A percentile compares a stretch with the other conserved stretches of the same genome.
Conservation (phyloP, 2,888 invertebrate species). For the Leuctra nigra region DNA sequence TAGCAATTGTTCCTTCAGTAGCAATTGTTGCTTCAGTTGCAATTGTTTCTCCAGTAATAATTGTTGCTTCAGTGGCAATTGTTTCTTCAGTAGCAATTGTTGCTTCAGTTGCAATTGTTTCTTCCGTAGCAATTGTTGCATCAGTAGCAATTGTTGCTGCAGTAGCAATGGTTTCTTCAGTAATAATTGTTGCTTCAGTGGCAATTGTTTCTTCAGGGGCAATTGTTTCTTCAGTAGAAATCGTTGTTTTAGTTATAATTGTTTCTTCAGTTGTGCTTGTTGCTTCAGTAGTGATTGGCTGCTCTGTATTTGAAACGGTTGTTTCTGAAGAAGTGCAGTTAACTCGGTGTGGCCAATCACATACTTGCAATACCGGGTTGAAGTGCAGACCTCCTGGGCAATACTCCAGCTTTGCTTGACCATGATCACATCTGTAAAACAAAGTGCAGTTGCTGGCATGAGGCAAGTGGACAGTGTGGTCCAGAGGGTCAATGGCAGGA, state of each 20-base stretch:
- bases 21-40: too few relatives aligned
- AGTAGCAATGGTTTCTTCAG: too few relatives aligned
- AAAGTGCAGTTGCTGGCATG: not conserved
- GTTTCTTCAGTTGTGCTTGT: not conserved
- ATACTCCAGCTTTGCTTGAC: not conserved
- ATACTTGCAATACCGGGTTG: not conserved
- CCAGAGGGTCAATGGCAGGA: not conserved
- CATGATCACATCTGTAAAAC: conserved; percentile 2
- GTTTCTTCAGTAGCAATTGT: too few relatives aligned
- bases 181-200: too few relatives aligned
- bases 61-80: too few relatives aligned
- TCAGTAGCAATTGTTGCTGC: too few relatives aligned
- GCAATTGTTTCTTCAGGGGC: too few relatives aligned
- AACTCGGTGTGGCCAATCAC: not conserved
- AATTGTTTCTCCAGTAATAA: too few relatives aligned
- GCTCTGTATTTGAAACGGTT: not conserved
- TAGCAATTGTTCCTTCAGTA: too few relatives aligned
- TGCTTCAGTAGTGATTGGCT: not conserved
- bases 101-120: too few relatives aligned
- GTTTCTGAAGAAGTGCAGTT: not conserved
- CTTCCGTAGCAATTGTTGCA: too few relatives aligned
- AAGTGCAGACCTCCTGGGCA: conserved; percentile 1
- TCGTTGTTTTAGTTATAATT: not conserved
- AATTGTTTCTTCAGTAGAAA: not conserved
- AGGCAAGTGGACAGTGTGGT: not conserved